Percentiles rank a stretch among this genome's conserved stretches.
Conservation (phyloP, 1,140 invertebrate genomes). For the Calliphora vicina region DNA sequence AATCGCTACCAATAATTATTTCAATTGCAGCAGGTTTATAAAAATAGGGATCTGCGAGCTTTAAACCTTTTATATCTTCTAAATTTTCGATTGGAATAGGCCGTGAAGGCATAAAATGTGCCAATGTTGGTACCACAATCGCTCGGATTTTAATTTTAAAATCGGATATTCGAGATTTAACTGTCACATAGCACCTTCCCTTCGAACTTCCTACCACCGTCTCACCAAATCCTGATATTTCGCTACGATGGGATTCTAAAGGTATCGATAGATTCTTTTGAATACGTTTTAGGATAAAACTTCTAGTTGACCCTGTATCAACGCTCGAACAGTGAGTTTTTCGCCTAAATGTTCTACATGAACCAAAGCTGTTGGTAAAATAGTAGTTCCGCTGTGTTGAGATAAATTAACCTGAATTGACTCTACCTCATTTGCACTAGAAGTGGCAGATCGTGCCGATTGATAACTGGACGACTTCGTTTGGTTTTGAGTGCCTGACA, state of each 20-base stretch:
- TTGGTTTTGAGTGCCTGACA: background rate
- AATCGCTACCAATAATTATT: slow-evolving; percentile 20
- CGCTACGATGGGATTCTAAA: background rate
- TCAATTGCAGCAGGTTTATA: background rate
- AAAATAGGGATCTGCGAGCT: slow-evolving; percentile 4
- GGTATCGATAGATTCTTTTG: background rate
- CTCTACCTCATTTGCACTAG: background rate
- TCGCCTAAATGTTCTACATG: background rate
- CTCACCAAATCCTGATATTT: slow-evolving; percentile 3
- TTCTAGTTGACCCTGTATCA: slow-evolving; percentile 13
- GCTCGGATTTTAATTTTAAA: background rate
- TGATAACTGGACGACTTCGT: background rate
- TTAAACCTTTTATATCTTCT: background rate
- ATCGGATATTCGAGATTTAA: background rate
- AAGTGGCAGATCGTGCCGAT: background rate
- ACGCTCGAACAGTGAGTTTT: background rate
- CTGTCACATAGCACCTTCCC: background rate
- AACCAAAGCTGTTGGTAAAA: background rate
- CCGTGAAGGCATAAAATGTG: too few relatives aligned
- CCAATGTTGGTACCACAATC: background rate
- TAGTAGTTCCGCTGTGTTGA: background rate
- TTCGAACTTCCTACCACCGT: background rate
- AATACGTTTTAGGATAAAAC: slow-evolving; percentile 5
- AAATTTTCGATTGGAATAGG: background rate
- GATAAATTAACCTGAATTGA: background rate